Percentiles rank a stretch among this genome's conserved stretches.
Evolutionary conservation across 2,113 vertebrate species (phyloP).

Genomic region (Lophochroa leadbeateri): DNA sequence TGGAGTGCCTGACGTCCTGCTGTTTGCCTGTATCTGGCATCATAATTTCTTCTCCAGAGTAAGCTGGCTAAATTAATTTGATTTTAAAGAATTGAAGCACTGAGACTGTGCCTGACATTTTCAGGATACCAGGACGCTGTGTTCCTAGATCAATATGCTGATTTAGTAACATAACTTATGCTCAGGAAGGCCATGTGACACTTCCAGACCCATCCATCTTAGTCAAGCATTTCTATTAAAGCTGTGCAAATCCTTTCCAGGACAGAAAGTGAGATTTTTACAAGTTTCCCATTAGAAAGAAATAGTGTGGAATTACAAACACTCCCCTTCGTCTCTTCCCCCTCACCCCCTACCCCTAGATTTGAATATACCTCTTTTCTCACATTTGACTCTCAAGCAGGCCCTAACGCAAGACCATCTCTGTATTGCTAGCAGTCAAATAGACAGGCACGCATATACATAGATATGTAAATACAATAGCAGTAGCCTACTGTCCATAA

Average conservation of each 20-base stretch:
- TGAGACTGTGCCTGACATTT: constrained; percentile 66
- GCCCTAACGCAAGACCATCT: not conserved
- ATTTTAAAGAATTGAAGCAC: constrained; percentile 63
- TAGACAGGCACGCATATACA: not conserved
- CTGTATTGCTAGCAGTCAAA: not conserved
- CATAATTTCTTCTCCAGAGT: not conserved
- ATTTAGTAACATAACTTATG: constrained; percentile 67
- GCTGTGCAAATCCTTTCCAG: constrained; percentile 26
- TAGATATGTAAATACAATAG: not conserved
- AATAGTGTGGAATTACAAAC: not conserved
- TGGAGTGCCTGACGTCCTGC: not conserved
- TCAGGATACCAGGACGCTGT: constrained; percentile 61
- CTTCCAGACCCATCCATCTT: constrained; percentile 56
- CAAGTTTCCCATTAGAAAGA: not conserved
- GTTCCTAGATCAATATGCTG: constrained; percentile 71
- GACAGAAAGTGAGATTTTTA: not conserved
- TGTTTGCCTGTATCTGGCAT: not conserved
- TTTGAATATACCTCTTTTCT: not conserved
- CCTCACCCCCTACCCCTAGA: not conserved
- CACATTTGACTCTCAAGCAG: not conserved
- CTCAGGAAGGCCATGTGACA: constrained; percentile 57
- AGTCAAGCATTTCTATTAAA: constrained; percentile 29
- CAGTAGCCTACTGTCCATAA: not conserved
- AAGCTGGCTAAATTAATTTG: constrained; percentile 59
- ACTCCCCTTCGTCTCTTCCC: rapidly evolving